These are phyloP conservation scores for Prionailurus bengalensis DNA, from an alignment of 2,113 vertebrate species.

Conservation along the genomic window DNA sequence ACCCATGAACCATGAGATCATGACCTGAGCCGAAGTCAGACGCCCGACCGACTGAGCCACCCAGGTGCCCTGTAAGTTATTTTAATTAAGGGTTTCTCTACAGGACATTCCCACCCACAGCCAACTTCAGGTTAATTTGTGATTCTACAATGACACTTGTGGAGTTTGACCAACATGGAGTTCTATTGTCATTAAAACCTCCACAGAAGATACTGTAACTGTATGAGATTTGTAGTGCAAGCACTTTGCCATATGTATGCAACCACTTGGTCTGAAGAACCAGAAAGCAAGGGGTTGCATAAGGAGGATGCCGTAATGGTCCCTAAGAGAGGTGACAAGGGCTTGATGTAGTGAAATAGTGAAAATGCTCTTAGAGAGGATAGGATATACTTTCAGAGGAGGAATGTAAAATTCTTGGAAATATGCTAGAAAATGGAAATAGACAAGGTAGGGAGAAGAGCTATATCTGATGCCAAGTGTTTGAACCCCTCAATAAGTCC, in stretches of 20 bases:
- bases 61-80: neutral
- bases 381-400: neutral
- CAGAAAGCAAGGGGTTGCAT: neutral
- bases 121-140: neutral
- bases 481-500: neutral
- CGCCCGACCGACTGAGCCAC: too few species aligned
- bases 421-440: conserved; percentile 38
- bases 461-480: conserved; percentile 14
- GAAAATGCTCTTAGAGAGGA: neutral
- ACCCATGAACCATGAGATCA: too few species aligned
- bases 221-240: neutral
- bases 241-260: neutral
- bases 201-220: neutral
- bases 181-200: conserved; percentile 16
- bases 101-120: neutral
- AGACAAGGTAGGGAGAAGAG: conserved; percentile 24
- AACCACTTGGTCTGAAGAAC: neutral
- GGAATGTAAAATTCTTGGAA: neutral
- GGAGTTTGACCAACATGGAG: neutral
- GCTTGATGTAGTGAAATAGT: neutral
- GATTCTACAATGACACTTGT: neutral
- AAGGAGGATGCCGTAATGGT: neutral
- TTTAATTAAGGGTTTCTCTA: conserved; percentile 21
- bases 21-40: too few species aligned
- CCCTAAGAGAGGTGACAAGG: neutral